These are phyloP conservation scores for Neoscelio sp. DNA, from an alignment of 2,888 invertebrate genomes.

Conservation along the genomic window DNA sequence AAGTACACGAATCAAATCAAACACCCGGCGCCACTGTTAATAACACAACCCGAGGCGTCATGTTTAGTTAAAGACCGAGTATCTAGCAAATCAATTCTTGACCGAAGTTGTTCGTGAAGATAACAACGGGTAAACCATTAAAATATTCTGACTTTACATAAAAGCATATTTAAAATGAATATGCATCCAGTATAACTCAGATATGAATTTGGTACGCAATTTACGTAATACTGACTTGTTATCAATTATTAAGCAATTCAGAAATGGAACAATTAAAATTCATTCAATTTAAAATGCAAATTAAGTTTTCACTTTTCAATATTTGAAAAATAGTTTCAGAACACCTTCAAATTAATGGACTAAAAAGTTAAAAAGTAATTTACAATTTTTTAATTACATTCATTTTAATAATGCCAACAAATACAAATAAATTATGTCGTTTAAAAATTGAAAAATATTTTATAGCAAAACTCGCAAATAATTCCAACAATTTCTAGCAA, in stretches of 20 bases:
- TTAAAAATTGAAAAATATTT: constrained; percentile 8
- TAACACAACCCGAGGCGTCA: constrained; percentile 25
- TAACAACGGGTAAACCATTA: constrained; percentile 50
- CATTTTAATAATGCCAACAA: not conserved
- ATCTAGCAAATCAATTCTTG: not conserved
- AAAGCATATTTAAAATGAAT: constrained; percentile 45
- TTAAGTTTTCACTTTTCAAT: too few species aligned
- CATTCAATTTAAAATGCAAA: too few species aligned
- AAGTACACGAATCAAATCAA: constrained; percentile 33
- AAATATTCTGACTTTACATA: constrained; percentile 38
- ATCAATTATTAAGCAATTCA: not conserved
- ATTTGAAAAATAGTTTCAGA: constrained; percentile 1
- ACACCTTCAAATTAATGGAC: not conserved
- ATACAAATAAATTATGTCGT: too few species aligned
- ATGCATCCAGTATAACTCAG: constrained; percentile 33
- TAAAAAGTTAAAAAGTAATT: not conserved
- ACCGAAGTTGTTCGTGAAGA: constrained; percentile 14
- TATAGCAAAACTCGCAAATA: constrained; percentile 31
- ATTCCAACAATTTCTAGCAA: constrained; percentile 34
- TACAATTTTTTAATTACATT: constrained; percentile 2
- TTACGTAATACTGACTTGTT: constrained; percentile 42
- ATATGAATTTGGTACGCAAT: constrained; percentile 43
- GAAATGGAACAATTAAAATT: constrained; percentile 19
- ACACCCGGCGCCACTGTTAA: constrained; percentile 44
- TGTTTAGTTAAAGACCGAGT: constrained; percentile 18